A percentile compares a stretch with the other conserved stretches of the same genome.
These are phyloP conservation scores for Zygaena filipendulae DNA, from an alignment of 2,888 invertebrate genomes.

Conservation along the genomic window DNA sequence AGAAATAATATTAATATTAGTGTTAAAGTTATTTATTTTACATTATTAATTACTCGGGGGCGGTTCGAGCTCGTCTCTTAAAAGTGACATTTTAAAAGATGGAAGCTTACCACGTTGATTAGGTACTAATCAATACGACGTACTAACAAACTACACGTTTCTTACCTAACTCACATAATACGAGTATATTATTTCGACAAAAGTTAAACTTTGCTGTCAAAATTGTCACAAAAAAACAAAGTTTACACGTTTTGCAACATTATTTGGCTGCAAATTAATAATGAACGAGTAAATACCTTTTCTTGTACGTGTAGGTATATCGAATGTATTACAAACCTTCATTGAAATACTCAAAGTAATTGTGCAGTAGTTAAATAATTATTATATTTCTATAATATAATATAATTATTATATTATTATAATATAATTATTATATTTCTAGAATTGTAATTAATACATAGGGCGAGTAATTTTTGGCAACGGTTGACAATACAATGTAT, in stretches of 20 bases:
- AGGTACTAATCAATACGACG: constrained; percentile 41
- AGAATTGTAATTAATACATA: too few species aligned
- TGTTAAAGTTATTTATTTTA: constrained; percentile 56
- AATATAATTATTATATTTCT: too few species aligned
- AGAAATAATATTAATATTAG: constrained; percentile 59
- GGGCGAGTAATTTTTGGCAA: constrained; percentile 57
- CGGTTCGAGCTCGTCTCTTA: constrained; percentile 53
- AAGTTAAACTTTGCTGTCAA: constrained; percentile 54
- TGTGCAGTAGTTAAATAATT: too few species aligned
- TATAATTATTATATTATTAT: too few species aligned
- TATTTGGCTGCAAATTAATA: too few species aligned
- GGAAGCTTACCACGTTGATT: constrained; percentile 36
- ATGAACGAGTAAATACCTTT: too few species aligned
- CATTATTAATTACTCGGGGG: constrained; percentile 59
- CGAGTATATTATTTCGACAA: constrained; percentile 43
- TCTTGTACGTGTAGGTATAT: too few species aligned
- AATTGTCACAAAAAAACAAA: constrained; percentile 38
- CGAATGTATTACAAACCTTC: too few species aligned
- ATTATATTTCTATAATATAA: too few species aligned
- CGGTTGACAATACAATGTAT: constrained; percentile 59
- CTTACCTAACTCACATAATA: constrained; percentile 18
- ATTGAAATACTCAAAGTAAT: too few species aligned
- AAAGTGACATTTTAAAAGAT: constrained; percentile 56
- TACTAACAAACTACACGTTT: constrained; percentile 33
- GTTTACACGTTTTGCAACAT: constrained; percentile 56